These are phyloP conservation scores for Telenomus remus DNA, from an alignment of 1,140 invertebrate genomes.

Conservation along the genomic window DNA sequence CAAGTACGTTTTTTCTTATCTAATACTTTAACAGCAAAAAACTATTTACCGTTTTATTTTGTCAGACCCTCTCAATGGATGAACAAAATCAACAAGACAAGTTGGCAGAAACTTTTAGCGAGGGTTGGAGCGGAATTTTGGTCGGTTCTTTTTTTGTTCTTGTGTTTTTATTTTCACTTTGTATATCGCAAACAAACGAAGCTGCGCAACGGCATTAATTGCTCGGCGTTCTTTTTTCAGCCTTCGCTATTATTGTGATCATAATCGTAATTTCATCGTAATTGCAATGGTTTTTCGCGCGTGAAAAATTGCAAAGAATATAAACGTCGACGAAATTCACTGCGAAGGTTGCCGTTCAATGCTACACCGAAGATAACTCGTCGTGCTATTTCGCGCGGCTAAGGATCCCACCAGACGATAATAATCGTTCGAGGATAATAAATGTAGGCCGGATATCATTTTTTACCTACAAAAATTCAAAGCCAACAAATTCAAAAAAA, in stretches of 20 bases:
- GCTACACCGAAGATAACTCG: slow-evolving; percentile 8
- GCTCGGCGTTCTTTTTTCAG: slow-evolving; percentile 14
- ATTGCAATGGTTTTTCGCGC: slow-evolving; percentile 22
- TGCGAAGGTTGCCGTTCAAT: slow-evolving; percentile 52
- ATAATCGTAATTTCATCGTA: slow-evolving; percentile 26
- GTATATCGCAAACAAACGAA: not conserved
- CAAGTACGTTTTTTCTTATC: slow-evolving; percentile 45
- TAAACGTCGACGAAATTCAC: slow-evolving; percentile 46
- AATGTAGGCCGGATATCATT: slow-evolving; percentile 39
- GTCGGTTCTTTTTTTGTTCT: no score
- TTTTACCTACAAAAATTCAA: slow-evolving; percentile 6
- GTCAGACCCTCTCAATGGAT: not conserved
- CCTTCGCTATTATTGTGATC: slow-evolving; percentile 26
- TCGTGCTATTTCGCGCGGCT: slow-evolving; percentile 15
- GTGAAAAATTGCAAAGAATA: not conserved
- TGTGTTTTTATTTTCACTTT: no score
- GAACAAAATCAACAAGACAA: not conserved
- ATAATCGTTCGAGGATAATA: slow-evolving; percentile 9
- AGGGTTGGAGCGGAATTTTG: no score
- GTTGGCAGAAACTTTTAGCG: no score
- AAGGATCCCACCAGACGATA: slow-evolving; percentile 27
- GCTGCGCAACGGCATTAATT: slow-evolving; percentile 11
- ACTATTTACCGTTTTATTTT: slow-evolving; percentile 5
- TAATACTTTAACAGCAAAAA: slow-evolving; percentile 28
- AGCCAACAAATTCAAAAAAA: no score